phyloP scores from a whole-genome alignment of 2,113 vertebrate genomes.

The Puntigrus tetrazona region DNA sequence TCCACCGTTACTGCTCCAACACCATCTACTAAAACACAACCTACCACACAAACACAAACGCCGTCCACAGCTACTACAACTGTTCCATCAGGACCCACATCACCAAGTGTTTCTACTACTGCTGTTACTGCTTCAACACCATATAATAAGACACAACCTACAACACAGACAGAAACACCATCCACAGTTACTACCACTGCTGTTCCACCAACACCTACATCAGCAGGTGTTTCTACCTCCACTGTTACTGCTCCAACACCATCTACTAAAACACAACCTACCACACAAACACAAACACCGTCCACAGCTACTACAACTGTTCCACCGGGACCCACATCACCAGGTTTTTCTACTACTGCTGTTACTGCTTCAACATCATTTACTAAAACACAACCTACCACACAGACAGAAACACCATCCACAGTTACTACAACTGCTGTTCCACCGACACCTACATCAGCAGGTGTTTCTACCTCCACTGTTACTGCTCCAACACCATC shows the following conservation, averaged over 20 bases:
- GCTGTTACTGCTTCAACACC: not conserved
- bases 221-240: not conserved
- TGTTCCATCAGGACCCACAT: not conserved
- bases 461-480: not conserved
- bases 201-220: not conserved
- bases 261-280: not conserved
- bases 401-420: not conserved
- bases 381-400: not conserved
- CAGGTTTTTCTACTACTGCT: not conserved
- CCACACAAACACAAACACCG: not conserved
- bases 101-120: not conserved
- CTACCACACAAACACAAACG: slow-evolving; percentile 13
- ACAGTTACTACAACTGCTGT: not conserved
- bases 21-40: not conserved
- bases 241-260: not conserved
- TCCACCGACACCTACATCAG: not conserved
- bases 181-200: not conserved
- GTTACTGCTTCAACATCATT: not conserved
- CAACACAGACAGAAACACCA: not conserved
- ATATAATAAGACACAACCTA: not conserved
- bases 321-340: not conserved
- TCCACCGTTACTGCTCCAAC: not conserved
- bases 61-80: not conserved
- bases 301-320: not conserved
- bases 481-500: not conserved